Evolutionary conservation across 64 coral and sea anemone species (phyloP).

Genomic region (Pachyseris speciosa): DNA sequence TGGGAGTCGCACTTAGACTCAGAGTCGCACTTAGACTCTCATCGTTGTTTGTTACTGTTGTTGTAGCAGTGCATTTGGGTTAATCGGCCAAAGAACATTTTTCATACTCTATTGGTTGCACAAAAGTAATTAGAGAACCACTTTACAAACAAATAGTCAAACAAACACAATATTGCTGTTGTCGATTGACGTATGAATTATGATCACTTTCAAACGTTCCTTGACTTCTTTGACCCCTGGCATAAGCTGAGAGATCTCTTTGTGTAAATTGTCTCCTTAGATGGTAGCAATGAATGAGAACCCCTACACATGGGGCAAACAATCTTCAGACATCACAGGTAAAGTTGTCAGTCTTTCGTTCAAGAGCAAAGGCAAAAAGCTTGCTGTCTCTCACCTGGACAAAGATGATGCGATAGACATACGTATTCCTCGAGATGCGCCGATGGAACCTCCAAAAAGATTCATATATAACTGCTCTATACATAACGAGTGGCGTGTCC

Average conservation of each 20-base stretch:
- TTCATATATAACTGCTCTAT: not conserved
- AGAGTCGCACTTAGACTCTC: too few relatives aligned
- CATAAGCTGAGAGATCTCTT: not conserved
- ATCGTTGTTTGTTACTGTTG: too few relatives aligned
- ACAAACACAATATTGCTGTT: too few relatives aligned
- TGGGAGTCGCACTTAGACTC: too few relatives aligned
- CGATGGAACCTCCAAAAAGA: not conserved
- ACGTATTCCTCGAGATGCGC: not conserved
- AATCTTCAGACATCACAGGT: not conserved
- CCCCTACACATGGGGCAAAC: conserved; percentile 15
- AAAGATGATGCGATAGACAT: conserved; percentile 30
- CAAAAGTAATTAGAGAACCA: too few relatives aligned
- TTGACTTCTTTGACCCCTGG: too few relatives aligned
- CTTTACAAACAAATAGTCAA: too few relatives aligned
- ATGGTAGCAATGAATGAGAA: conserved; percentile 32
- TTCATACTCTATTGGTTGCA: too few relatives aligned
- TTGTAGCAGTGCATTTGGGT: too few relatives aligned
- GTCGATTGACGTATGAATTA: too few relatives aligned
- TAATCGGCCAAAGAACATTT: too few relatives aligned
- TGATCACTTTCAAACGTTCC: too few relatives aligned
- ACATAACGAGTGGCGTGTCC: not conserved
- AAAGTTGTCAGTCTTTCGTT: conserved; percentile 27
- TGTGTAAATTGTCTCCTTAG: not conserved
- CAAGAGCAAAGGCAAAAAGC: conserved; percentile 6
- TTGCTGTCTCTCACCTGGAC: not conserved